Evolutionary conservation across 2,888 invertebrate species (phyloP).

Genomic region (Euplagia quadripunctaria): DNA sequence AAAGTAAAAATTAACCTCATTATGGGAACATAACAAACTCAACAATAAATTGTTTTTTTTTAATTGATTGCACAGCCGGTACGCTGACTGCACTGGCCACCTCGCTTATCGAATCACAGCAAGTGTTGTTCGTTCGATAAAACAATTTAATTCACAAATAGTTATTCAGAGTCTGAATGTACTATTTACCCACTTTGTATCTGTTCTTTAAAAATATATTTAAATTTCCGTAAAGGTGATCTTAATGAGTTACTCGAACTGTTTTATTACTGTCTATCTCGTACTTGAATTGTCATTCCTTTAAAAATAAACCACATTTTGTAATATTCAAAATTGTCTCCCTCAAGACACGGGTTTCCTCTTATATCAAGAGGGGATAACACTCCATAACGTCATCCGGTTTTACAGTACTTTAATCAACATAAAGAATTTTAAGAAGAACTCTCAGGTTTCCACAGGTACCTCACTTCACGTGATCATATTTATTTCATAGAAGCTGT

Average conservation of each 20-base stretch:
- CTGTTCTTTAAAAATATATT: too few relatives aligned
- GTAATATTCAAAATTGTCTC: neutral
- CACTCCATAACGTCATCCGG: neutral
- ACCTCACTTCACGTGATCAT: neutral
- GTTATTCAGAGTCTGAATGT: too few relatives aligned
- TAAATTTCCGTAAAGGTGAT: neutral
- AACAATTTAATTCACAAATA: too few relatives aligned
- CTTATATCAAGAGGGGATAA: neutral
- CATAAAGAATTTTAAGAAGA: neutral
- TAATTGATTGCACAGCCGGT: too few relatives aligned
- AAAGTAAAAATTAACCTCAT: too few relatives aligned
- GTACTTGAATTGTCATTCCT: neutral
- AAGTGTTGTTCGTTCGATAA: too few relatives aligned
- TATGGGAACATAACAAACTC: too few relatives aligned
- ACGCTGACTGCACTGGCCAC: too few relatives aligned
- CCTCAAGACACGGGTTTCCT: neutral
- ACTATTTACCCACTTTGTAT: too few relatives aligned
- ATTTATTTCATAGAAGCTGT: neutral
- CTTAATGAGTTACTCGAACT: too few relatives aligned
- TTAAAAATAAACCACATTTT: neutral
- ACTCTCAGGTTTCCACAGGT: neutral
- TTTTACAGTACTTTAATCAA: neutral
- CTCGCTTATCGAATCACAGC: too few relatives aligned
- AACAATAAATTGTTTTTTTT: too few relatives aligned
- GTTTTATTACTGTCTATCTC: neutral